A percentile compares a stretch with the other conserved stretches of the same genome.
phyloP scores from a whole-genome alignment of 2,797 vertebrate genomes.

The Enteromius argenteus region DNA sequence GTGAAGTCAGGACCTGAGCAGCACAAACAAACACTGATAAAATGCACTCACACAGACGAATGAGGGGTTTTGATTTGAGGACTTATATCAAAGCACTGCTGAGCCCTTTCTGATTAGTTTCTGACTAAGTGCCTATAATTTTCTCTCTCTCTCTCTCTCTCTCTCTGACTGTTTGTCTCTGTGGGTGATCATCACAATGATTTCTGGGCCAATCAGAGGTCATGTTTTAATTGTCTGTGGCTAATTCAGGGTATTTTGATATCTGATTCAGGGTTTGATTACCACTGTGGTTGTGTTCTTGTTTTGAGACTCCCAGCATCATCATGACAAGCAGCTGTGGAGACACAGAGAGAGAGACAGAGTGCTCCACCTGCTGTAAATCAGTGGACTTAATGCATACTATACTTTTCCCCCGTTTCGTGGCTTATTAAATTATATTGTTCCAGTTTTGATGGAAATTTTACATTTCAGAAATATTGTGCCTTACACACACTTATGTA shows the following conservation, averaged over 20 bases:
- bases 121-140: constrained; percentile 38
- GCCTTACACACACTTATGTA: constrained; percentile 33
- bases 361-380: constrained; percentile 34
- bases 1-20: constrained; percentile 50
- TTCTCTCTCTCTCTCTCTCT: not conserved
- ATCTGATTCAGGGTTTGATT: constrained; percentile 27
- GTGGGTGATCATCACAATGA: constrained; percentile 32
- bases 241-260: constrained; percentile 25
- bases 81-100: constrained; percentile 16
- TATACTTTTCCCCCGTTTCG: not conserved
- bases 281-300: not conserved
- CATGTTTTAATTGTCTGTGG: constrained; percentile 34
- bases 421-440: constrained; percentile 28
- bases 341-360: not conserved
- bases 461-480: constrained; percentile 13
- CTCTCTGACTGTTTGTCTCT: constrained; percentile 3
- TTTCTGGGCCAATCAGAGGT: constrained; percentile 15
- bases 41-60: constrained; percentile 10
- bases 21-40: not conserved
- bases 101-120: constrained; percentile 42
- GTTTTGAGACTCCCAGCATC: not conserved
- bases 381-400: constrained; percentile 2
- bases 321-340: not conserved
- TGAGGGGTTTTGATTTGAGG: constrained; percentile 16
- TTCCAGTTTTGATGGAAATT: constrained; percentile 46